Base-by-base conservation (phyloP, 2,113 vertebrate species). In the Chionodraco myersi region DNA sequence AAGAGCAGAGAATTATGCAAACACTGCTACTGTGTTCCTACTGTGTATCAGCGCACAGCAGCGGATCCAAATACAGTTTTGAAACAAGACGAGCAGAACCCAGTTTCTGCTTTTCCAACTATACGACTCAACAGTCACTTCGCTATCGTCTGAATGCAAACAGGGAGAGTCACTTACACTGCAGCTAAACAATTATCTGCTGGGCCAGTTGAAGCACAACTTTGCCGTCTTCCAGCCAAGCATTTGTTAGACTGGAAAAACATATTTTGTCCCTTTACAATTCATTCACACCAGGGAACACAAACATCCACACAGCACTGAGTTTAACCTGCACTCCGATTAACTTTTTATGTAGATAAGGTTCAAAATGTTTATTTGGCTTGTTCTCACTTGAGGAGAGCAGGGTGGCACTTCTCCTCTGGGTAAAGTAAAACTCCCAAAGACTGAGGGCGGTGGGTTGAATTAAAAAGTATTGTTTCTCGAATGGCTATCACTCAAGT, bases 61-160 rank as follows among this genome's bases (percentile, higher is more conserved):
- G 70, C 71, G 52, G 5, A 87, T 62, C 75, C 64, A 84, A 81
- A 63, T 8, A 74, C 57, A 83, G 80, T 69, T 26, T 73, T 71
- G 44, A 7, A 77, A 53, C 75, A 52, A 80, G 23, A 65, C 1
- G 9, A 72, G 76, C 18, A 36, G 64, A 62, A 60, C 2, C 8
- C 61, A 18, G 52, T 47, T 53, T 45, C 36, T 67, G 72, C 53
- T 85, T 26, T 72, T 41, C 58, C 71, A 69, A 68, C 74, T 69
- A 47, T 67, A 83, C 41, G 62, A 58, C 65, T 85, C 80, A 87
- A 74, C 86, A 86, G 78, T 83, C 76, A 59, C 71, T 57, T 64
- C 45, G 3, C 63, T 59, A 7, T 73, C 57, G 13, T 84, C 41
- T 54, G 30, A 69, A 56, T 57, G 62, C 54, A 78, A 80, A 71